Conservation (phyloP, 2,888 invertebrate genomes). For the Zaprionus obscuricornis region DNA sequence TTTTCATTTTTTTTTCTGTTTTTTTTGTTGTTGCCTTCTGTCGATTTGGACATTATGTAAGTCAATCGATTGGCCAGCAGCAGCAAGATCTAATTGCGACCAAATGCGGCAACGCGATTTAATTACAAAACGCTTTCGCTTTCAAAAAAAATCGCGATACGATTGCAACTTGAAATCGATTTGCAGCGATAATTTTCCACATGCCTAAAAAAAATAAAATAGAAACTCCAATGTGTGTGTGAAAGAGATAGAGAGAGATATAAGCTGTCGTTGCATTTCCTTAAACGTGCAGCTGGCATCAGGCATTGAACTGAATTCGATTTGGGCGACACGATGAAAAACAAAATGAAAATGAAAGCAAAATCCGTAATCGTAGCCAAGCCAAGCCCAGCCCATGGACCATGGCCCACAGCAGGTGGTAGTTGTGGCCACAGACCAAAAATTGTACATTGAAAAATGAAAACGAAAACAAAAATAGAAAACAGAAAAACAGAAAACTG, state of each 20-base stretch:
- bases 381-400: neutral
- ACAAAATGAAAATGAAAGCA: conserved; percentile 42
- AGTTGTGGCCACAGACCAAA: neutral
- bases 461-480: conserved; percentile 3
- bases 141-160: conserved; percentile 41
- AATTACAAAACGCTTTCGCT: conserved; percentile 62
- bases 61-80: conserved; percentile 26
- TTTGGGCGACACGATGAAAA: conserved; percentile 18
- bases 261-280: conserved; percentile 56
- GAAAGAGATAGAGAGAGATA: too few relatives aligned
- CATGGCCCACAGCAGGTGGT: conserved; percentile 52
- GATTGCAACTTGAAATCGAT: conserved; percentile 56
- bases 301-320: conserved; percentile 61
- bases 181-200: conserved; percentile 59
- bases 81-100: conserved; percentile 58
- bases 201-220: conserved; percentile 33
- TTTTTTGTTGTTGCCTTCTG: too few relatives aligned
- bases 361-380: conserved; percentile 3
- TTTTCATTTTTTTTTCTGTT: too few relatives aligned
- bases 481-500: neutral
- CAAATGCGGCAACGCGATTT: conserved; percentile 55
- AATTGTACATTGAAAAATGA: too few relatives aligned
- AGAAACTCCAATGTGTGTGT: conserved; percentile 8
- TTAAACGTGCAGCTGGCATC: conserved; percentile 38
- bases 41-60: conserved; percentile 45